Base-by-base conservation (phyloP, 2,888 invertebrate species). In the Atrina japonica region DNA sequence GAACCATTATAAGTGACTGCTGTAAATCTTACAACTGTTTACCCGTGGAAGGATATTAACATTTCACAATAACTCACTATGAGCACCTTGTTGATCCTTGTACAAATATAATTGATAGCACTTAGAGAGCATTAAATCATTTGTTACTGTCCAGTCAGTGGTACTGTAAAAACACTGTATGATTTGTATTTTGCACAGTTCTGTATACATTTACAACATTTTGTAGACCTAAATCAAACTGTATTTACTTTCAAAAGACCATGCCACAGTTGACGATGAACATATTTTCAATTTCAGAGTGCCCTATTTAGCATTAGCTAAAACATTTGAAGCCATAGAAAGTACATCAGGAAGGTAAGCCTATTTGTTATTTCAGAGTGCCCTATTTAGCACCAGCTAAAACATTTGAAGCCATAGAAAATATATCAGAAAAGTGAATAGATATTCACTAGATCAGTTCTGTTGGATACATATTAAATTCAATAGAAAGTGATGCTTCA, bases 301-400 rank as follows among this genome's bases (percentile, higher is more conserved):
- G 47, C 99, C 99, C 0, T 99, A 99, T 89, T 91, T 96, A 75
- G 98, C 98, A 0, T 91, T 99, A 50, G 95, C 98, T 0, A 94
- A 94, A 87, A 98, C 99, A 0, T 93, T 99, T 82, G 95, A 97
- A 88, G 93, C 94, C 66, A 97, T 99, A 66, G 99, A 99, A 91
- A 81, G 73, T 52, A 82, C 84, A 5, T 87, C 88, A n/a, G 87
- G 87, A 35, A 86, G 89, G 88, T 89, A 80, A 65, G 73, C 18
- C 18, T 23, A 25, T 50, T 25, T 16, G 23, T 7, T 23, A 23
- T 3, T 30, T 3, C 2, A n/a, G 95, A 78, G 96, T 97, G 47
- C 99, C 99, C 0, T 99, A 99, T 89, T 91, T 96, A 75, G 98
- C 98, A 0, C 91, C 99, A 50, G 95, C 98, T 0, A 94, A 94